phyloP scores from a whole-genome alignment of 2,888 invertebrate species.

The Apeira syringaria region DNA sequence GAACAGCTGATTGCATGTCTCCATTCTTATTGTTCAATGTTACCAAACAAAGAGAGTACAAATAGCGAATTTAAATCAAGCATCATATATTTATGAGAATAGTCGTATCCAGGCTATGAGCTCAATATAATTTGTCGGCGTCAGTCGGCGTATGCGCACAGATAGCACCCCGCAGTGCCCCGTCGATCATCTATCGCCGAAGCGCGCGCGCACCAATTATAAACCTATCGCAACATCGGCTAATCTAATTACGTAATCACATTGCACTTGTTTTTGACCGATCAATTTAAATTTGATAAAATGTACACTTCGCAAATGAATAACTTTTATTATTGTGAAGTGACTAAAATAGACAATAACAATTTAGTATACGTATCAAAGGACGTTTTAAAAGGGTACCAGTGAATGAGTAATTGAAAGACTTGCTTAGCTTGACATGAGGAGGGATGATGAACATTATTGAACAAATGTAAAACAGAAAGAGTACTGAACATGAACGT shows the following conservation, averaged over 20 bases:
- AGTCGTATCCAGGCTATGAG: slow-evolving; percentile 38
- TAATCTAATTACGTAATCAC: slow-evolving; percentile 78
- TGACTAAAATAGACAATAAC: too few relatives aligned
- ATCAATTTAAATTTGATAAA: slow-evolving; percentile 43
- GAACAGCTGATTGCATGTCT: too few relatives aligned
- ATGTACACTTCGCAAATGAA: slow-evolving; percentile 5
- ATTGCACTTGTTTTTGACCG: slow-evolving; percentile 62
- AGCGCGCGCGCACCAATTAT: slow-evolving; percentile 73
- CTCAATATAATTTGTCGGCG: slow-evolving; percentile 58
- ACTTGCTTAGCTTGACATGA: too few relatives aligned
- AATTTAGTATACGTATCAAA: too few relatives aligned
- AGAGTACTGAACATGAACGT: too few relatives aligned
- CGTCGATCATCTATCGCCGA: slow-evolving; percentile 63
- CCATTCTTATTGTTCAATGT: too few relatives aligned
- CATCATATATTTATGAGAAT: neutral
- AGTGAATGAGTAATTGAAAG: too few relatives aligned
- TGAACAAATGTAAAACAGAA: too few relatives aligned
- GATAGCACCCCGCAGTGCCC: slow-evolving; percentile 69
- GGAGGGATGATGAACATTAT: too few relatives aligned
- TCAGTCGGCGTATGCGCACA: slow-evolving; percentile 62
- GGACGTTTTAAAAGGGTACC: too few relatives aligned
- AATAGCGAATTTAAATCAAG: neutral
- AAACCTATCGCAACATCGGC: slow-evolving; percentile 58
- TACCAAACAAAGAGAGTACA: too few relatives aligned
- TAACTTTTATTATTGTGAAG: too few relatives aligned